Evolutionary conservation across 2,888 invertebrate genomes (phyloP), one percentile per base, ranked within the genome.

Genomic region (Eristalis pertinax): DNA sequence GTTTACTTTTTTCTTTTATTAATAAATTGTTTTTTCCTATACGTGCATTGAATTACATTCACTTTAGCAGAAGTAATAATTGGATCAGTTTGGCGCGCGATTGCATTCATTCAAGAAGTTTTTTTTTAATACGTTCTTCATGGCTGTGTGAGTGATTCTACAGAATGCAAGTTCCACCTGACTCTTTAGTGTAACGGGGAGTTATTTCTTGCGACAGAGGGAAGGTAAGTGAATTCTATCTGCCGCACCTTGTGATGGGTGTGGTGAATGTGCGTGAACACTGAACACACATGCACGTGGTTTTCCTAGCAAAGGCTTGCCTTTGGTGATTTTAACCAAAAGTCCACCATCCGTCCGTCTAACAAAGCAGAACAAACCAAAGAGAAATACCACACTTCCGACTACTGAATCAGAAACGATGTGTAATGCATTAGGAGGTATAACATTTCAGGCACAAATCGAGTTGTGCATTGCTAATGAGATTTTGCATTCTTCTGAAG

Each of bases 51-150:
- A 35, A 11, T 29, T 32, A 69, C 73, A 74, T 82, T 86, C 78
- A 70, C 74, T 82, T 82, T 26, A 35, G 56, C 32, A 10, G 4
- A 15, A 32, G 35, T 60, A 73, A 67, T 58, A 75, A 38, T 62
- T 65, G 32, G 41, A 67, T 26, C 35, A n/a, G 26, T 19, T 73
- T 82, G 77, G 64, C 63, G 74, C 65, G 60, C 26, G 41, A 76
- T 50, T 50, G 62, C 67, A 75, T 75, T 83, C 64, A 78, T 65
- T 86, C 50, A 78, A 86, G 78, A 63, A 82, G 73, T 78, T 69
- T 69, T 78, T 32, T n/a, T n/a, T n/a, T n/a, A n/a, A n/a, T n/a
- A n/a, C n/a, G n/a, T n/a, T n/a, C n/a, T n/a, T 58, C 43, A n/a
- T n/a, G 8, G 19, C 1, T 50, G 50, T 19, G 50, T 19, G 32